A percentile compares a stretch with the other conserved stretches of the same genome.
These are phyloP conservation scores for Probosciger aterrimus DNA, from an alignment of 2,113 vertebrate genomes.

Conservation along the genomic window DNA sequence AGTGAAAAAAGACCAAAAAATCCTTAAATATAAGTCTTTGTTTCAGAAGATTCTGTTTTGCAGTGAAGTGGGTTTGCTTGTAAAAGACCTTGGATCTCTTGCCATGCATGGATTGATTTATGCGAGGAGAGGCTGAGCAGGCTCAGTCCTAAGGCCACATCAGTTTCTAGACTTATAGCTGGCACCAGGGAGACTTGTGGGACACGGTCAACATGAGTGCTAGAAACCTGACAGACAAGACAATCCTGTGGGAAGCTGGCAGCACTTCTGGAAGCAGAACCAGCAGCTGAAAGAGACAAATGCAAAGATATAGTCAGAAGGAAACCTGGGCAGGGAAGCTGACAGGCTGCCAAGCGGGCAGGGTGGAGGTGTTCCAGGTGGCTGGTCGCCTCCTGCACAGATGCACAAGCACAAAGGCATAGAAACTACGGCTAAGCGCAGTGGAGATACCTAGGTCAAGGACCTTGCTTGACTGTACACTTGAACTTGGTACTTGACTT, in stretches of 20 bases:
- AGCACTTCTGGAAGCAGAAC: neutral
- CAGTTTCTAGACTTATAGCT: neutral
- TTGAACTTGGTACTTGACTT: neutral
- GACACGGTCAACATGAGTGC: neutral
- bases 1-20: neutral
- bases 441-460: neutral
- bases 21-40: neutral
- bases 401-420: neutral
- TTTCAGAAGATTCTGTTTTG: neutral
- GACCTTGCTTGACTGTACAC: neutral
- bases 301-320: neutral
- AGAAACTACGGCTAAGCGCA: neutral
- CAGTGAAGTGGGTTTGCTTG: neutral
- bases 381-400: neutral
- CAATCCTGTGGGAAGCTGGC: neutral
- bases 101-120: neutral
- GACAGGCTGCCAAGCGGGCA: neutral
- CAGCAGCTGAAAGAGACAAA: neutral
- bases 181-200: neutral
- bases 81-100: neutral
- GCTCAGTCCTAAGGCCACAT: neutral
- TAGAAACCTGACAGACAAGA: neutral
- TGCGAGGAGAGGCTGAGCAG: neutral
- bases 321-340: neutral
- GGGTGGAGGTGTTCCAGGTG: neutral